phyloP scores from a whole-genome alignment of 2,888 invertebrate species.

The Lapara coniferarum region DNA sequence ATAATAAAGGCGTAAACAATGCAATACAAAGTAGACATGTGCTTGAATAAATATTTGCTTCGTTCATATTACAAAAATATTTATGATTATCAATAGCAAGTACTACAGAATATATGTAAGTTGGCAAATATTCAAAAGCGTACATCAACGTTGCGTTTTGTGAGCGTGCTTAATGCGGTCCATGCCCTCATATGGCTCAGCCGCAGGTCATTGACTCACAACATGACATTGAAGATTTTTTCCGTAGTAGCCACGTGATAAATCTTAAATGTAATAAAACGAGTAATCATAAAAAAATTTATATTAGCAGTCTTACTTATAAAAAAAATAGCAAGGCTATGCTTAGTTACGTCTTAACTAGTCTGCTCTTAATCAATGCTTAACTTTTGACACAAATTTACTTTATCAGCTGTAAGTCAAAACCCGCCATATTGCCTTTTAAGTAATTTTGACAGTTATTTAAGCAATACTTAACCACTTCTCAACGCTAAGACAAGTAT shows the following conservation, averaged over 20 bases:
- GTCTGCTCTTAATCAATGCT: too few relatives aligned
- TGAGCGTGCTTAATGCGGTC: conserved; percentile 51
- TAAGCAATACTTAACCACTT: too few relatives aligned
- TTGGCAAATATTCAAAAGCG: conserved; percentile 68
- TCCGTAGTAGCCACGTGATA: neutral
- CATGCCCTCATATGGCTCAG: conserved; percentile 59
- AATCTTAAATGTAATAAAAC: too few relatives aligned
- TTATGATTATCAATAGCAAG: conserved; percentile 6
- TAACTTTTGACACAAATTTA: too few relatives aligned
- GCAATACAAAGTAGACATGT: neutral
- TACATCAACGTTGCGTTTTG: conserved; percentile 45
- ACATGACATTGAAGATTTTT: conserved; percentile 32
- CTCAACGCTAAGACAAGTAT: too few relatives aligned
- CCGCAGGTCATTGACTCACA: conserved; percentile 58
- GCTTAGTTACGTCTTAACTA: too few relatives aligned
- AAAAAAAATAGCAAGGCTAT: too few relatives aligned
- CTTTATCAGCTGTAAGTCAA: too few relatives aligned
- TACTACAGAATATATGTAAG: neutral
- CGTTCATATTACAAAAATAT: conserved; percentile 1
- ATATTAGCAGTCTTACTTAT: too few relatives aligned
- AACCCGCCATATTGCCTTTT: too few relatives aligned
- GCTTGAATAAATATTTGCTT: neutral
- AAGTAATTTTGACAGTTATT: too few relatives aligned
- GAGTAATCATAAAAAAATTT: too few relatives aligned
- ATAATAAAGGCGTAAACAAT: conserved; percentile 6